Base-by-base conservation (phyloP, 2,797 vertebrate genomes). In the Euthynnus affinis region DNA sequence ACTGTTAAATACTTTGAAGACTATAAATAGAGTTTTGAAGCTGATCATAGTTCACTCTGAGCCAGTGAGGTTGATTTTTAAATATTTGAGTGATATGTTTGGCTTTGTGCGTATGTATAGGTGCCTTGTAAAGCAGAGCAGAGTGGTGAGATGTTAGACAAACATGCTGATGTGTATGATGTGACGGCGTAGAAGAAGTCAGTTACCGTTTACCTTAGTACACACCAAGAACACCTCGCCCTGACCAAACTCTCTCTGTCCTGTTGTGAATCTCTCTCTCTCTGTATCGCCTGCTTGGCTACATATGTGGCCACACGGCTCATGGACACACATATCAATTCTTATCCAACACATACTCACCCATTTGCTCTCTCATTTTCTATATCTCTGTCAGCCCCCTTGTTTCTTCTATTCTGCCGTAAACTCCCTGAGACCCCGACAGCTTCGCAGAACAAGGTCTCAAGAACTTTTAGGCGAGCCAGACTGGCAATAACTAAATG, bases 401-500 rank as follows among this genome's bases (percentile, higher is more conserved):
- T 83, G 73, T 58, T 71, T 75, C 78, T 51, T 68, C 53, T 58
- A 3, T 44, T 76, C 46, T 58, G 5, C 57, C 10, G 6, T 29
- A 27, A 44, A 66, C 69, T 66, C 70, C 55, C 55, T 10, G 29
- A 57, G 64, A 78, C 65, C 69, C 56, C 3, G 1, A 71, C 25
- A 69, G 51, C 77, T 58, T 46, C n/a, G n/a, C 78, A 79, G 60
- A 78, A 73, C 48, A 75, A 81, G 71, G 48, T 85, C 80, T 73
- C 53, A 37, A 48, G 52, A 85, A 78, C 75, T 65, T 69, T 62
- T 12, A 76, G 74, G 49, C 52, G 23, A 20, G 42, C 75, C 76
- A 74, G 71, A 53, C 42, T 25, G 63, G 69, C 69, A 73, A 56
- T 82, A 73, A 80, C 74, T 68, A 81, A 90, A 89, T 88, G 79